A percentile compares a stretch with the other conserved stretches of the same genome.
phyloP scores from a whole-genome alignment of 2,888 invertebrate species.

The Drosophila glabriapex region DNA sequence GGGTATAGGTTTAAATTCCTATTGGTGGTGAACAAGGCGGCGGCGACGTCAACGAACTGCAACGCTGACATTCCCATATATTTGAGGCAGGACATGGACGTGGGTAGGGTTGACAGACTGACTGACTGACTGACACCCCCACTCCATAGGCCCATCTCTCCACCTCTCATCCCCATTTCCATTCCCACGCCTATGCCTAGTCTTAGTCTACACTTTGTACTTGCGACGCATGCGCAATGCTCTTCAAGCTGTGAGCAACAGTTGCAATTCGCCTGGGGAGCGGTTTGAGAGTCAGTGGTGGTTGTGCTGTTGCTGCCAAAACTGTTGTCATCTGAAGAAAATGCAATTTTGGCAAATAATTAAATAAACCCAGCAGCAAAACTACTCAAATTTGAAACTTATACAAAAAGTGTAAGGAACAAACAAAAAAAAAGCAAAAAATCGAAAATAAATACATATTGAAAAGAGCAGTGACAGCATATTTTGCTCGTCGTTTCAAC shows the following conservation, averaged over 20 bases:
- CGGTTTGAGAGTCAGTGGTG: slow-evolving; percentile 22
- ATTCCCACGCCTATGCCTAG: neutral
- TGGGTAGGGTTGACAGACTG: neutral
- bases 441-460: neutral
- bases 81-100: slow-evolving; percentile 28
- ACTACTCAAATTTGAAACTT: slow-evolving; percentile 27
- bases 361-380: neutral
- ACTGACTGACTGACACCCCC: slow-evolving; percentile 1
- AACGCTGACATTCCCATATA: slow-evolving; percentile 44
- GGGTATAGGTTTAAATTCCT: slow-evolving; percentile 30
- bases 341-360: slow-evolving; percentile 23
- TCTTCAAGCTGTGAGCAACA: slow-evolving; percentile 35
- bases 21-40: slow-evolving; percentile 31
- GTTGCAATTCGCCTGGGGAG: slow-evolving; percentile 5
- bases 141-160: neutral
- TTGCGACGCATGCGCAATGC: slow-evolving; percentile 53
- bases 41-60: slow-evolving; percentile 55
- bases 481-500: slow-evolving; percentile 46
- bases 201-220: slow-evolving; percentile 3
- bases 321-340: slow-evolving; percentile 13
- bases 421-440: neutral
- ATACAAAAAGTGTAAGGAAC: slow-evolving; percentile 1
- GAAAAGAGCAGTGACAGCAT: slow-evolving; percentile 43
- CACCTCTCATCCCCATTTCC: neutral
- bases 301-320: neutral